Evolutionary conservation across 2,113 vertebrate species (phyloP), one percentile per base, ranked within the genome.

Genomic region (Pelmatolapia mariae): DNA sequence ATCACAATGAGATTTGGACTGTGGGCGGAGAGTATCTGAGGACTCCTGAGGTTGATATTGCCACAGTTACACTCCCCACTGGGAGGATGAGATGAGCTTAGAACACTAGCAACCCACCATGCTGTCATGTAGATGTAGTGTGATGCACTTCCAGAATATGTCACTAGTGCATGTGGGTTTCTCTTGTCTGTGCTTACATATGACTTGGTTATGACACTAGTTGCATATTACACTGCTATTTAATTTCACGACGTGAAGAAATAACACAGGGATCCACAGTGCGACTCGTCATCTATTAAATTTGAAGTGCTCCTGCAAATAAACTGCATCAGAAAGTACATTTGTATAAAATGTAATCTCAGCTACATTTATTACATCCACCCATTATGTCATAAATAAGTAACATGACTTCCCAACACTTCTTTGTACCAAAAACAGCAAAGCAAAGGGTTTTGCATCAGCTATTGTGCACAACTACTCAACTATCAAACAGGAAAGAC

Each of bases 41-140:
- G 26, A 80, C 76, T 36, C 43, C 85, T 59, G 22, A 43, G 33
- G 3, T 12, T 85, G 86, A 81, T 56, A 82, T 87, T 83, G 83
- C 71, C 36, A 80, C 53, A 18, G 80, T 86, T 71, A 47, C 71
- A 78, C 61, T 61, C 54, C 83, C 79, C 83, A 80, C 73, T 52
- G 87, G 40, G 86, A 86, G 61, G 87, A 92, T 71, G 52, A 87
- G 38, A 88, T 2, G 10, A 89, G 89, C 87, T 91, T 82, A 83
- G 22, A 83, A 66, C 84, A 82, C 19, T 2, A 80, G 19, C 87
- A 87, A 4, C 87, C 87, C 90, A 86, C 87, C 73, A 47, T 4
- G 31, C 73, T 91, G 81, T 84, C 86, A 87, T 87, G 86, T 52
- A 68, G 81, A 53, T 86, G 71, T 57, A 38, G 59, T 52, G 53